Conservation (phyloP, 2,888 invertebrate genomes). For the Gymnosoma rotundatum region DNA sequence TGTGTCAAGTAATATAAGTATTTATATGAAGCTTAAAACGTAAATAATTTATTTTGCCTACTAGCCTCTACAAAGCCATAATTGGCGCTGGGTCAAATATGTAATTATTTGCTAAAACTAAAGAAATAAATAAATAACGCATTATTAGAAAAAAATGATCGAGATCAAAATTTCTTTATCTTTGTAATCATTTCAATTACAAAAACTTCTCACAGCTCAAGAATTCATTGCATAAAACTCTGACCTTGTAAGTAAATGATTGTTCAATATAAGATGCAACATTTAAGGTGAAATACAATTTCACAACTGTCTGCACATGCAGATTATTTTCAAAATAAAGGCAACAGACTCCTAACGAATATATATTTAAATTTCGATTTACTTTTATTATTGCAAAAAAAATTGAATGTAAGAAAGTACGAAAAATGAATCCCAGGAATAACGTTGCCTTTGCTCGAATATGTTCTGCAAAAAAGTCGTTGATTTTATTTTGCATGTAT, state of each 20-base stretch:
- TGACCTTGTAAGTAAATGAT: neutral
- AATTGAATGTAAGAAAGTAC: neutral
- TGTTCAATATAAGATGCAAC: conserved; percentile 41
- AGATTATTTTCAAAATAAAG: conserved; percentile 60
- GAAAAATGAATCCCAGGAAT: conserved; percentile 8
- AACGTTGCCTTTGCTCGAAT: conserved; percentile 8
- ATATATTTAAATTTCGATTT: conserved; percentile 50
- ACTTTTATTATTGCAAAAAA: conserved; percentile 19
- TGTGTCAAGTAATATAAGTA: too few relatives aligned
- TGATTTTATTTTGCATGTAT: conserved; percentile 39
- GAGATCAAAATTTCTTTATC: neutral
- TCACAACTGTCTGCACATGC: conserved; percentile 81
- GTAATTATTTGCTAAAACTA: too few relatives aligned
- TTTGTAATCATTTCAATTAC: neutral
- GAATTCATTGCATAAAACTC: neutral
- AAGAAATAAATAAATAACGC: too few relatives aligned
- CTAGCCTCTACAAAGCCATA: too few relatives aligned
- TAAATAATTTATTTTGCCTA: too few relatives aligned
- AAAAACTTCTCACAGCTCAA: neutral
- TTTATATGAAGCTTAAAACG: too few relatives aligned
- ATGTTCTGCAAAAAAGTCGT: conserved; percentile 12
- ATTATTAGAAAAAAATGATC: too few relatives aligned
- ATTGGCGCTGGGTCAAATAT: too few relatives aligned
- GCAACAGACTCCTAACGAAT: conserved; percentile 7
- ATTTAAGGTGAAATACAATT: conserved; percentile 77